phyloP scores from a whole-genome alignment of 2,113 vertebrate species.

The Typhlomys cinereus region DNA sequence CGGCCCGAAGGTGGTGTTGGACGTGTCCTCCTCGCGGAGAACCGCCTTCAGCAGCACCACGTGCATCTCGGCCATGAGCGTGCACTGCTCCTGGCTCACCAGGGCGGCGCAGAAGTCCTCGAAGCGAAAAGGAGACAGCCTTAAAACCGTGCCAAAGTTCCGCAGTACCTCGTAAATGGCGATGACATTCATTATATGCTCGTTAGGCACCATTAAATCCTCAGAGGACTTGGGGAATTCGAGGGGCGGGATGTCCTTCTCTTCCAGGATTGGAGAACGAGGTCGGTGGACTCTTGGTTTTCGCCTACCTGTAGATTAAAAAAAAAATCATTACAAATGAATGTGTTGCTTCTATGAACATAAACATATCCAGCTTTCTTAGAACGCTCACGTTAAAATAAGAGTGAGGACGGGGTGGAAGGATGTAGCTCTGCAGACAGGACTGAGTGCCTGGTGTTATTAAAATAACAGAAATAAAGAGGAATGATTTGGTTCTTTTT shows the following conservation, averaged over 20 bases:
- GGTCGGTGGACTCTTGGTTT: conserved; percentile 91
- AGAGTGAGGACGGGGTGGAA: not conserved
- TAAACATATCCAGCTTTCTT: not conserved
- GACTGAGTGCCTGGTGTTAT: not conserved
- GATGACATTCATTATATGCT: conserved; percentile 94
- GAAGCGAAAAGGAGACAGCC: conserved; percentile 97
- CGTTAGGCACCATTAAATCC: conserved; percentile 95
- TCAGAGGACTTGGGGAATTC: conserved; percentile 95
- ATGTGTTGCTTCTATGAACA: not conserved
- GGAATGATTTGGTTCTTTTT: conserved; percentile 26
- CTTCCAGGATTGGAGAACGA: conserved; percentile 95
- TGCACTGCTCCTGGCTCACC: conserved; percentile 97
- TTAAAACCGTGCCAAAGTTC: conserved; percentile 97
- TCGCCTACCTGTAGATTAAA: conserved; percentile 89
- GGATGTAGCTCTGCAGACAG: not conserved
- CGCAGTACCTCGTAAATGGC: conserved; percentile 97
- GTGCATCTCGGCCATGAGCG: conserved; percentile 97
- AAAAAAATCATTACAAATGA: conserved; percentile 45
- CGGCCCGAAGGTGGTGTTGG: conserved; percentile 98
- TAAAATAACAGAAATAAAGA: not conserved
- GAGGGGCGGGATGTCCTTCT: conserved; percentile 94
- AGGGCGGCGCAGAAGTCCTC: conserved; percentile 98
- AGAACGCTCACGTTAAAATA: conserved; percentile 28
- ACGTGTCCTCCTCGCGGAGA: conserved; percentile 97
- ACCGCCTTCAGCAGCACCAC: conserved; percentile 96